These are phyloP conservation scores for Rhagoletis zephyria DNA, from an alignment of 1,140 invertebrate species.

Conservation along the genomic window DNA sequence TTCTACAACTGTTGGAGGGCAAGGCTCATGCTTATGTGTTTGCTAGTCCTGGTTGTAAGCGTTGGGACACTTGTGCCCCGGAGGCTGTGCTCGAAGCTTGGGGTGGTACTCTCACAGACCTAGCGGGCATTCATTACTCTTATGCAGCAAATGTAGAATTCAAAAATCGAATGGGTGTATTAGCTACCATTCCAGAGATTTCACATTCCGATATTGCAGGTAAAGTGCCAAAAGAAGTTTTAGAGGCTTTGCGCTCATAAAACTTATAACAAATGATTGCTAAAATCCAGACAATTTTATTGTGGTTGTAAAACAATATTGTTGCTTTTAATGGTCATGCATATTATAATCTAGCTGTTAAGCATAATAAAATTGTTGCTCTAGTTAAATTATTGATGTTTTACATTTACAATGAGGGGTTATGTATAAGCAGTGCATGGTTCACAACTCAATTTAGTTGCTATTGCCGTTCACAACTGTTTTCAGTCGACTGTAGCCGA, in stretches of 20 bases:
- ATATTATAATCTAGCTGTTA: too few species aligned
- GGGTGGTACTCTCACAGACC: conserved; percentile 91
- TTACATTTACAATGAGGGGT: too few species aligned
- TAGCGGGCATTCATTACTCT: conserved; percentile 86
- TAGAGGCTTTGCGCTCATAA: conserved; percentile 51
- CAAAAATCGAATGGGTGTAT: conserved; percentile 86
- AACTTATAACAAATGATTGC: too few species aligned
- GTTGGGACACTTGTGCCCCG: conserved; percentile 99
- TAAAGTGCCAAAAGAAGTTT: conserved; percentile 69
- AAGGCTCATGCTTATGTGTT: conserved; percentile 97
- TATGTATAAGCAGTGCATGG: too few species aligned
- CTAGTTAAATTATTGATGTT: too few species aligned
- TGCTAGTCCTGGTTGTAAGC: conserved; percentile 94
- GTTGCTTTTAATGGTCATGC: too few species aligned
- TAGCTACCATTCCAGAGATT: conserved; percentile 78
- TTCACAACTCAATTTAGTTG: too few species aligned
- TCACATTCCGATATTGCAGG: conserved; percentile 70
- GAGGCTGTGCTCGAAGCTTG: conserved; percentile 90
- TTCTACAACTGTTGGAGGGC: conserved; percentile 92
- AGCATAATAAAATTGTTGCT: not conserved
- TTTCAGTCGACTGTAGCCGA: too few species aligned
- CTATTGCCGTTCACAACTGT: too few species aligned
- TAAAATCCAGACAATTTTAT: too few species aligned
- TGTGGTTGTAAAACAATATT: too few species aligned
- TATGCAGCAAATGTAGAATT: conserved; percentile 81